phyloP scores from a whole-genome alignment of 2,888 invertebrate genomes.

The Ophonus ardosiacus region DNA sequence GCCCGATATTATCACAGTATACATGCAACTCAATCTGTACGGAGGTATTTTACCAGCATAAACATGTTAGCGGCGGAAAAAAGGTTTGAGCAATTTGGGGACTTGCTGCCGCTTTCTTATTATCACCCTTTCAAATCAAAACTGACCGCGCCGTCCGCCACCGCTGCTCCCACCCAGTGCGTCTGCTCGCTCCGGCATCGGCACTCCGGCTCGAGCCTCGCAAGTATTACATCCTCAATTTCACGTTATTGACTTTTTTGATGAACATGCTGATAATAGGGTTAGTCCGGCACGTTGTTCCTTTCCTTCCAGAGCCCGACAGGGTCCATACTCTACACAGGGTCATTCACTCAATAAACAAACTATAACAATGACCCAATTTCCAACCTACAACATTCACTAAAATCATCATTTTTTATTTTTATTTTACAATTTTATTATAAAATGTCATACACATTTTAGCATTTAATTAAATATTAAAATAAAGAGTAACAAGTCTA shows the following conservation, averaged over 20 bases:
- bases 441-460: background rate
- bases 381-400: background rate
- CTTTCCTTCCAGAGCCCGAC: background rate
- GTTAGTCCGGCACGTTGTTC: slow-evolving; percentile 32
- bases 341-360: slow-evolving; percentile 6
- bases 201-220: slow-evolving; percentile 2
- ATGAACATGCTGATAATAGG: slow-evolving; percentile 57
- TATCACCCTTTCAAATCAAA: slow-evolving; percentile 65
- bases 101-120: slow-evolving; percentile 64
- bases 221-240: slow-evolving; percentile 57
- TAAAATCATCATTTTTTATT: background rate
- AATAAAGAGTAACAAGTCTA: too few species aligned
- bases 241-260: slow-evolving; percentile 59
- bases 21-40: slow-evolving; percentile 76
- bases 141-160: slow-evolving; percentile 9
- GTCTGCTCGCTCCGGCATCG: slow-evolving; percentile 40
- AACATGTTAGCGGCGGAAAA: slow-evolving; percentile 75
- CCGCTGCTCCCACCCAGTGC: slow-evolving; percentile 52
- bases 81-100: slow-evolving; percentile 69
- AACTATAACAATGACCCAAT: slow-evolving; percentile 7
- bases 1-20: slow-evolving; percentile 74
- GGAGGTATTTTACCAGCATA: slow-evolving; percentile 75
- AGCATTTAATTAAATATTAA: too few species aligned
- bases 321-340: background rate
- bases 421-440: background rate